Percentiles rank a stretch among this genome's conserved stretches.
phyloP scores from a whole-genome alignment of 2,797 vertebrate species.

The Enteromius unitaeniatus region DNA sequence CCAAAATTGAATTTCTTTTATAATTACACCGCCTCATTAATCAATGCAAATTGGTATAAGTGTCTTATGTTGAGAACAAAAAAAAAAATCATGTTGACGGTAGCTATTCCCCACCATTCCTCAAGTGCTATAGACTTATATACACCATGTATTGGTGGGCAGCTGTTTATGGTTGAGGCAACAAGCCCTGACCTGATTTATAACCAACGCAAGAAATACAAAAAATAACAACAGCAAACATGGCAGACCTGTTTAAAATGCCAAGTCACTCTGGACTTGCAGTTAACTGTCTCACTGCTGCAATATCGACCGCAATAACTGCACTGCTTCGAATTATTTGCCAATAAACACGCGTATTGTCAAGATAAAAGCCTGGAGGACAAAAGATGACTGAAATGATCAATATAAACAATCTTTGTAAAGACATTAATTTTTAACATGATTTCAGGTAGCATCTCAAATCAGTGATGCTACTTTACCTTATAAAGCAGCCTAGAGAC shows the following conservation, averaged over 20 bases:
- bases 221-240: conserved; percentile 30
- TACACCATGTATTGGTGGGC: not conserved
- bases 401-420: conserved; percentile 30
- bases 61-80: not conserved
- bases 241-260: conserved; percentile 61
- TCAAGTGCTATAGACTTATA: not conserved
- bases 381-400: conserved; percentile 24
- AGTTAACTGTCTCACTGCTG: conserved; percentile 15
- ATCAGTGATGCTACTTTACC: not conserved
- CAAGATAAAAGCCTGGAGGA: conserved; percentile 22
- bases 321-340: conserved; percentile 23
- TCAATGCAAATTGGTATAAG: not conserved
- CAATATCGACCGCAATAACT: conserved; percentile 21
- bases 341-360: conserved; percentile 35
- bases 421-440: conserved; percentile 7
- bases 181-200: conserved; percentile 58
- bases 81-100: not conserved
- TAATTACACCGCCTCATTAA: not conserved
- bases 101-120: not conserved
- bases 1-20: not conserved
- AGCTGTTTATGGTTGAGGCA: conserved; percentile 12
- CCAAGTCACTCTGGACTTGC: conserved; percentile 46
- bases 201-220: conserved; percentile 46
- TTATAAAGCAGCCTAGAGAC: not conserved
- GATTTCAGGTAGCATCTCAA: conserved; percentile 1